Base-by-base conservation (phyloP, 1,140 invertebrate genomes). In the Drosophila oshimai region DNA sequence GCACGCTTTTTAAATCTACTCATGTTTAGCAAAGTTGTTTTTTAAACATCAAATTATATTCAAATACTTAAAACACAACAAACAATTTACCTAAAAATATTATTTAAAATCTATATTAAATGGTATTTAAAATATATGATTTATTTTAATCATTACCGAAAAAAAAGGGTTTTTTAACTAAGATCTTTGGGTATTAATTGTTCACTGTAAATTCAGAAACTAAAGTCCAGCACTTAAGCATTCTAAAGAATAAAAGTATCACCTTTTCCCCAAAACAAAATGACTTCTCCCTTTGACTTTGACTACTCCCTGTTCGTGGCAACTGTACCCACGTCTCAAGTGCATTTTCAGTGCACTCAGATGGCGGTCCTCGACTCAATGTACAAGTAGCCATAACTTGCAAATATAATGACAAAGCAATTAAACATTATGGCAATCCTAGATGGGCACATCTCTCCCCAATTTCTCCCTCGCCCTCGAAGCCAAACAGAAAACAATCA, bases 351-450 rank as follows among this genome's bases (percentile, higher is more conserved):
- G 20, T 73, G 69, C 69, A 64, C 41, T 73, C 26, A 13, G 34
- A 20, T 46, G 46, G 12, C 12, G 29, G 18, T 24, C 39, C 42
- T 58, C 33, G 22, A 28, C n/a, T 17, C 31, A 4, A n/a, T 28
- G 41, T 36, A 47, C 54, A 61, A 77, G 78, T 76, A 73, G 67
- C 81, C 74, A 86, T 83, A 83, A 86, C 83, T 86, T 86, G 73
- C 81, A 87, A 74, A 73, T 87, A 80, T 86, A 86, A 86, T 86
- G 80, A 87, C 80, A 79, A 87, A 86, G 80, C 75, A 86, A 86
- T 86, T 86, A 86, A 86, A 87, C 74, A 83, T 83, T 83, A 84
- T 65, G 58, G 77, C 75, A 73, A 60, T 81, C 72, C 53, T 80
- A 64, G 64, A 71, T 54, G 72, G 71, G 33, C 28, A 39, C 28